Percentiles rank a stretch among this genome's conserved stretches.
phyloP scores from a whole-genome alignment of 2,888 invertebrate species.

The Oligia strigilis region DNA sequence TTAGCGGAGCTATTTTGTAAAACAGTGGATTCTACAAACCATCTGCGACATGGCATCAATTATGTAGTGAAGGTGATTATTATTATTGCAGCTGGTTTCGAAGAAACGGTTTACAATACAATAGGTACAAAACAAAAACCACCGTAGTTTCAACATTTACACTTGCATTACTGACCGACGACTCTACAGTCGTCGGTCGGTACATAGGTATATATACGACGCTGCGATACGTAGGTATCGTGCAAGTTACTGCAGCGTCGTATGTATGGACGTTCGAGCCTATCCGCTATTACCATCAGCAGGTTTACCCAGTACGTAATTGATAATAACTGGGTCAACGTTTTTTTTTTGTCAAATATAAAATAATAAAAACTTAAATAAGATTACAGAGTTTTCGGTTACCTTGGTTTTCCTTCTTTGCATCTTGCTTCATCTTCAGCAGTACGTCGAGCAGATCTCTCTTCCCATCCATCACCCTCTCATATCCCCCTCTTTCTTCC shows the following conservation, averaged over 20 bases:
- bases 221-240: too few relatives aligned
- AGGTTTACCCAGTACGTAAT: neutral
- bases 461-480: constrained; percentile 58
- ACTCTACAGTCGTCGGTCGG: too few relatives aligned
- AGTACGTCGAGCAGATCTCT: constrained; percentile 78
- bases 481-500: constrained; percentile 70
- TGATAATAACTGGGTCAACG: neutral
- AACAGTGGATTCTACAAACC: too few relatives aligned
- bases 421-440: constrained; percentile 76
- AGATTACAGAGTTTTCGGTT: neutral
- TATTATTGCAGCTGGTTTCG: neutral
- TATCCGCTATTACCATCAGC: too few relatives aligned
- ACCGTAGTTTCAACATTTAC: too few relatives aligned
- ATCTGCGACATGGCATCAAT: too few relatives aligned
- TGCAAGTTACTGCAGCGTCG: too few relatives aligned
- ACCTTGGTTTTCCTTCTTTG: constrained; percentile 68
- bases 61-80: neutral
- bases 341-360: neutral
- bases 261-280: too few relatives aligned
- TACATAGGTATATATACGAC: too few relatives aligned
- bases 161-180: too few relatives aligned
- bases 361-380: neutral
- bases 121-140: too few relatives aligned
- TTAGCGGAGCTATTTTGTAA: too few relatives aligned
- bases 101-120: neutral